Conservation (phyloP, 2,113 vertebrate genomes). For the Cebidichthys violaceus region DNA sequence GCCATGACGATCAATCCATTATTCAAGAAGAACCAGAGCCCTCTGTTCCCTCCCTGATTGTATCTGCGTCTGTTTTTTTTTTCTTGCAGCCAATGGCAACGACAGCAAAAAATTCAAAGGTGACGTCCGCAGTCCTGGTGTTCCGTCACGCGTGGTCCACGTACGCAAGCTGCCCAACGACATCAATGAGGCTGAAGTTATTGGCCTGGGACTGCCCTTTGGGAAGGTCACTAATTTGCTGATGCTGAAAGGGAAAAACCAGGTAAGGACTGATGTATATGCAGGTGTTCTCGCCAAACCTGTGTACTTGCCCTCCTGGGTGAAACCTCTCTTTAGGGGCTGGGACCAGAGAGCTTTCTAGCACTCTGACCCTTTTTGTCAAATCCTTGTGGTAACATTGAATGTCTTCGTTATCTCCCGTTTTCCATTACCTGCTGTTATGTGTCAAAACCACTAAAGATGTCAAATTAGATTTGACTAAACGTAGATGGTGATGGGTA, state of each 20-base stretch:
- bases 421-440: not conserved
- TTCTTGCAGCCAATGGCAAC: constrained; percentile 93
- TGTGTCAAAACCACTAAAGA: constrained; percentile 4
- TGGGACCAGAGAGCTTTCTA: not conserved
- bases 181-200: constrained; percentile 96
- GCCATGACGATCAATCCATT: constrained; percentile 75
- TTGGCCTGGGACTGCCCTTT: constrained; percentile 95
- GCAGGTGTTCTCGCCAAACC: constrained; percentile 23
- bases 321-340: not conserved
- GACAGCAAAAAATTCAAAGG: constrained; percentile 99
- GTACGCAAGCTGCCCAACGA: constrained; percentile 94
- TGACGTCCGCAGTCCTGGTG: constrained; percentile 89
- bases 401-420: not conserved
- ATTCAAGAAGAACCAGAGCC: constrained; percentile 73
- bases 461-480: not conserved
- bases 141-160: constrained; percentile 95
- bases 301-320: constrained; percentile 1
- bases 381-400: not conserved
- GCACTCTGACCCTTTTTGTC: constrained; percentile 29
- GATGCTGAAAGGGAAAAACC: constrained; percentile 99
- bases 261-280: constrained; percentile 82
- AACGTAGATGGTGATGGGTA: not conserved
- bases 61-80: constrained; percentile 70
- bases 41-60: constrained; percentile 75
- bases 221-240: constrained; percentile 98